These are phyloP conservation scores for Oxygymnocypris stewartii DNA, from an alignment of 2,113 vertebrate genomes.

Conservation along the genomic window DNA sequence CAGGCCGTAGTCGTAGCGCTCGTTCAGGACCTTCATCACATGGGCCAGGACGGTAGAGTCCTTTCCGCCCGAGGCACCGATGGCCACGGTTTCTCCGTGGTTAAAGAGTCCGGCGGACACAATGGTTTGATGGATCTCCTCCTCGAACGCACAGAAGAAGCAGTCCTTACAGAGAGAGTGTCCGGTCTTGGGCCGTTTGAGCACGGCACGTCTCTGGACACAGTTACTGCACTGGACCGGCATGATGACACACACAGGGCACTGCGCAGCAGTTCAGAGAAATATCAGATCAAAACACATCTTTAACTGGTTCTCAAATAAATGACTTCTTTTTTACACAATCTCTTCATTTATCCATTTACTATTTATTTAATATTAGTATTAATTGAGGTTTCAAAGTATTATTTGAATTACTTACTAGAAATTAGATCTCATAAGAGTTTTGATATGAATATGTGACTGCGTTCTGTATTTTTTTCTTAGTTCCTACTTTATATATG, in stretches of 20 bases:
- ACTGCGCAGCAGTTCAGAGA: not conserved
- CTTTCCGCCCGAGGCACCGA: slow-evolving; percentile 87
- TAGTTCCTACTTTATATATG: too few relatives aligned
- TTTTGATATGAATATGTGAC: too few relatives aligned
- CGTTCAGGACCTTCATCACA: slow-evolving; percentile 80
- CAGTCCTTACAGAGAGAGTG: slow-evolving; percentile 83
- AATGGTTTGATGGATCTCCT: slow-evolving; percentile 83
- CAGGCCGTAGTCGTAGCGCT: slow-evolving; percentile 78
- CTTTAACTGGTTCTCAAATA: too few relatives aligned
- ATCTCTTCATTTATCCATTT: too few relatives aligned
- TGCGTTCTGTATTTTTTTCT: too few relatives aligned
- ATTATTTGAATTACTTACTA: too few relatives aligned
- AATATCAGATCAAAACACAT: not conserved
- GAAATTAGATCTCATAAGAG: too few relatives aligned
- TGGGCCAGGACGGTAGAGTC: slow-evolving; percentile 89
- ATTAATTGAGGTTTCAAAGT: too few relatives aligned
- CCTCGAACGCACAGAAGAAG: slow-evolving; percentile 86
- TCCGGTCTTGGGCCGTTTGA: slow-evolving; percentile 76
- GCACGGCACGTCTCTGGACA: slow-evolving; percentile 64
- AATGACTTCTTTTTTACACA: too few relatives aligned
- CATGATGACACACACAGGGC: slow-evolving; percentile 64
- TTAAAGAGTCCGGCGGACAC: slow-evolving; percentile 75
- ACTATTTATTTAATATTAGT: too few relatives aligned
- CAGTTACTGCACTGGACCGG: slow-evolving; percentile 78
- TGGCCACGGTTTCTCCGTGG: slow-evolving; percentile 77